phyloP scores from a whole-genome alignment of 2,797 vertebrate genomes.

The Sarcoramphus papa region DNA sequence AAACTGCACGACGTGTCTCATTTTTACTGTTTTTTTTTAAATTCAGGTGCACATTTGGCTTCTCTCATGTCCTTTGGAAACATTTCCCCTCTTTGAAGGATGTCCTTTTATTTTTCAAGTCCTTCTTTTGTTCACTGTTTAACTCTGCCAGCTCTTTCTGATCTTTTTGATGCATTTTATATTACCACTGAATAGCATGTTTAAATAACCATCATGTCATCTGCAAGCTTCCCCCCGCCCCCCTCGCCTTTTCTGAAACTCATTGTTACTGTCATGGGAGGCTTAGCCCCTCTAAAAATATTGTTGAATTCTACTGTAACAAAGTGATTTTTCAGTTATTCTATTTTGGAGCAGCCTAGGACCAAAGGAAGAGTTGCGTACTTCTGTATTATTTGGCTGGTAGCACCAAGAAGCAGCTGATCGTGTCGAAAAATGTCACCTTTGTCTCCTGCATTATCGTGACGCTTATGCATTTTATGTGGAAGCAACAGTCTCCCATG shows the following conservation, averaged over 20 bases:
- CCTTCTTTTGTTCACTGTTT: neutral
- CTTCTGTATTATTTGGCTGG: neutral
- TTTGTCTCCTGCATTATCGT: neutral
- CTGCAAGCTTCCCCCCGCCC: neutral
- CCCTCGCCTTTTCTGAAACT: neutral
- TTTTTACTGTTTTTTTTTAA: neutral
- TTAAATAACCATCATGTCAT: neutral
- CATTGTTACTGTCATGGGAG: neutral
- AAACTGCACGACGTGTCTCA: neutral
- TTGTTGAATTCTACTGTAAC: neutral
- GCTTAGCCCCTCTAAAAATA: neutral
- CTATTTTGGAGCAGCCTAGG: neutral
- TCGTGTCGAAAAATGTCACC: neutral
- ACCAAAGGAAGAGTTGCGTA: neutral
- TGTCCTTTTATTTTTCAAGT: neutral
- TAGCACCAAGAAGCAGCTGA: neutral
- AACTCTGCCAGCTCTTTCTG: neutral
- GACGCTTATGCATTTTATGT: neutral
- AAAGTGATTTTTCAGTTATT: neutral
- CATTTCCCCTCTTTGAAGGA: neutral
- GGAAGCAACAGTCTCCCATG: neutral
- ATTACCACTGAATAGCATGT: neutral
- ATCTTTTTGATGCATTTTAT: neutral
- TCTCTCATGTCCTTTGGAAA: neutral
- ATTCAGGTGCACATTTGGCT: neutral